phyloP scores from a whole-genome alignment of 2,113 vertebrate species.

The Ptychochromis oligacanthus region DNA sequence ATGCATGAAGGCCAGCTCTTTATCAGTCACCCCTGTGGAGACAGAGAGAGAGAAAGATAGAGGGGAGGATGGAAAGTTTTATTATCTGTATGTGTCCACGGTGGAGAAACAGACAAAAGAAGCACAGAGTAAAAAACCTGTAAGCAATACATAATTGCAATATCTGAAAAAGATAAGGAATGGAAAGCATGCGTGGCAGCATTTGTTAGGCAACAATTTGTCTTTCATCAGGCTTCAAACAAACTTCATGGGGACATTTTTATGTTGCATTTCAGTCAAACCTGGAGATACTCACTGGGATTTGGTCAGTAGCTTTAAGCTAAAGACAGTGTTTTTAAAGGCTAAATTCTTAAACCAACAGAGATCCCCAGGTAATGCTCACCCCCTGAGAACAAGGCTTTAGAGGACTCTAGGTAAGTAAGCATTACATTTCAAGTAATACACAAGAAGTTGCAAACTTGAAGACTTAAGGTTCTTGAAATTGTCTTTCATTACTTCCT shows the following conservation, averaged over 20 bases:
- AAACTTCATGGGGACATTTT: not conserved
- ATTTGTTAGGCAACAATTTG: not conserved
- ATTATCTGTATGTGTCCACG: not conserved
- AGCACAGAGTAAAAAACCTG: not conserved
- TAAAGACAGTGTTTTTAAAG: not conserved
- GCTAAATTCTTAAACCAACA: not conserved
- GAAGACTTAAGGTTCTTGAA: not conserved
- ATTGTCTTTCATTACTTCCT: not conserved
- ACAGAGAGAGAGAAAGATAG: not conserved
- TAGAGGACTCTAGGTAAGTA: not conserved
- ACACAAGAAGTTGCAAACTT: not conserved
- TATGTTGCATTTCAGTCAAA: not conserved
- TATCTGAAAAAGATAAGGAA: not conserved
- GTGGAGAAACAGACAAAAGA: not conserved
- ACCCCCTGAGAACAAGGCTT: not conserved
- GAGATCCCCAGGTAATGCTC: not conserved
- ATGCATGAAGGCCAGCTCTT: constrained; percentile 58
- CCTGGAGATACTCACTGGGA: fast-evolving
- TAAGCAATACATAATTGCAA: not conserved
- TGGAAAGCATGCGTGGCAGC: not conserved
- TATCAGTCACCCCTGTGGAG: constrained; percentile 40
- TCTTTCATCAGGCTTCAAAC: not conserved
- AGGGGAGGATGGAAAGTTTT: not conserved
- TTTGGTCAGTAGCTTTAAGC: not conserved
- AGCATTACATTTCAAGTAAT: constrained; percentile 3